Conservation (phyloP, 2,797 vertebrate genomes). For the Protosalanx chinensis region DNA sequence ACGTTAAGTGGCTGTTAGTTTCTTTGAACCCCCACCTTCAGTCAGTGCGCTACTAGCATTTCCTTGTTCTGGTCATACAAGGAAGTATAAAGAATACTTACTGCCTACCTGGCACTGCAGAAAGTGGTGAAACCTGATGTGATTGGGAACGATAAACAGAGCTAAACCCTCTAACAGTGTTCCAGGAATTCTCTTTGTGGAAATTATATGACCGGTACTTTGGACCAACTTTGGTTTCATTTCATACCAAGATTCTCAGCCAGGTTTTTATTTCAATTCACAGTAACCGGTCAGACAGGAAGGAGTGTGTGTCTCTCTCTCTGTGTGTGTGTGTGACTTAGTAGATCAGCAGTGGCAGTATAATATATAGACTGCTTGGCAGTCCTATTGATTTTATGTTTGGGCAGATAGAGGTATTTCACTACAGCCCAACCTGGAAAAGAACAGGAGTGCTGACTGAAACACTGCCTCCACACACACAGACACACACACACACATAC, state of each 20-base stretch:
- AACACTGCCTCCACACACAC: slow-evolving; percentile 30
- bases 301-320: slow-evolving; percentile 21
- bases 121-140: too few relatives aligned
- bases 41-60: too few relatives aligned
- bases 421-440: slow-evolving; percentile 31
- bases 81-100: too few relatives aligned
- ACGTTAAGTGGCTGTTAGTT: too few relatives aligned
- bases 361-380: slow-evolving; percentile 57
- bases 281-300: background rate
- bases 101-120: too few relatives aligned
- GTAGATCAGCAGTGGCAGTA: slow-evolving; percentile 40
- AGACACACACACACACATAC: slow-evolving; percentile 1
- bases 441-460: slow-evolving; percentile 52
- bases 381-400: slow-evolving; percentile 61
- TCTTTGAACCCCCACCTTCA: too few relatives aligned
- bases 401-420: slow-evolving; percentile 50
- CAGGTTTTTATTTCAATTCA: background rate
- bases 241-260: background rate
- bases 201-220: background rate
- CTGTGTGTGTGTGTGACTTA: slow-evolving; percentile 38
- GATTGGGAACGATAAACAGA: too few relatives aligned
- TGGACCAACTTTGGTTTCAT: background rate
- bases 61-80: too few relatives aligned
- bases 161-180: background rate
- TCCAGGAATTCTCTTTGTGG: background rate